These are phyloP conservation scores for Meles meles DNA, from an alignment of 2,113 vertebrate species.

Conservation along the genomic window DNA sequence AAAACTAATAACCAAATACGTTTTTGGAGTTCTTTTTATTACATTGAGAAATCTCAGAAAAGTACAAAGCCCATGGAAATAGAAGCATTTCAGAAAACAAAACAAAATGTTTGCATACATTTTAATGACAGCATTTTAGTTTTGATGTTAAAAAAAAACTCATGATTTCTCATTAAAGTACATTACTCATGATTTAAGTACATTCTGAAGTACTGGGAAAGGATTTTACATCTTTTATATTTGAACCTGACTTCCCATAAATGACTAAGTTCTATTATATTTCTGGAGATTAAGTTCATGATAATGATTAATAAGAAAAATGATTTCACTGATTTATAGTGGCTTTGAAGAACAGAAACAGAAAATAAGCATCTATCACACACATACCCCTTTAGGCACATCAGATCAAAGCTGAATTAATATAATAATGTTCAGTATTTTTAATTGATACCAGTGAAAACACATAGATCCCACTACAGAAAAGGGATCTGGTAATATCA, in stretches of 20 bases:
- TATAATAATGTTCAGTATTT: slow-evolving; percentile 33
- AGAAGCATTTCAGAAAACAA: slow-evolving; percentile 42
- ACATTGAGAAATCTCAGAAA: slow-evolving; percentile 50
- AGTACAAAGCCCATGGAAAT: slow-evolving; percentile 42
- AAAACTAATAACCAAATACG: neutral
- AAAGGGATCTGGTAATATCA: slow-evolving; percentile 22
- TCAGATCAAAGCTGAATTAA: neutral
- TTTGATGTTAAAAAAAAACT: slow-evolving; percentile 5
- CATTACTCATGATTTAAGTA: slow-evolving; percentile 54
- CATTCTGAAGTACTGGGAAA: slow-evolving; percentile 17
- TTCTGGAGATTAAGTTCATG: slow-evolving; percentile 68
- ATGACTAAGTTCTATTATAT: slow-evolving; percentile 64
- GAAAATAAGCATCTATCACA: slow-evolving; percentile 18
- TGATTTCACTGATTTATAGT: slow-evolving; percentile 57
- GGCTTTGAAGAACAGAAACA: slow-evolving; percentile 54
- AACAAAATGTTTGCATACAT: slow-evolving; percentile 19
- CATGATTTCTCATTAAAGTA: neutral
- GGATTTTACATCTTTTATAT: neutral
- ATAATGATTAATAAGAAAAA: slow-evolving; percentile 60
- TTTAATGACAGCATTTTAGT: slow-evolving; percentile 27
- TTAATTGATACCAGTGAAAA: slow-evolving; percentile 23
- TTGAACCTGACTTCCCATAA: slow-evolving; percentile 50
- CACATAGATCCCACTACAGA: neutral
- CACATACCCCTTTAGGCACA: neutral
- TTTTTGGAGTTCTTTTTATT: slow-evolving; percentile 61